Base-by-base conservation (phyloP, 2,888 invertebrate genomes). In the Pilophorus perplexus region DNA sequence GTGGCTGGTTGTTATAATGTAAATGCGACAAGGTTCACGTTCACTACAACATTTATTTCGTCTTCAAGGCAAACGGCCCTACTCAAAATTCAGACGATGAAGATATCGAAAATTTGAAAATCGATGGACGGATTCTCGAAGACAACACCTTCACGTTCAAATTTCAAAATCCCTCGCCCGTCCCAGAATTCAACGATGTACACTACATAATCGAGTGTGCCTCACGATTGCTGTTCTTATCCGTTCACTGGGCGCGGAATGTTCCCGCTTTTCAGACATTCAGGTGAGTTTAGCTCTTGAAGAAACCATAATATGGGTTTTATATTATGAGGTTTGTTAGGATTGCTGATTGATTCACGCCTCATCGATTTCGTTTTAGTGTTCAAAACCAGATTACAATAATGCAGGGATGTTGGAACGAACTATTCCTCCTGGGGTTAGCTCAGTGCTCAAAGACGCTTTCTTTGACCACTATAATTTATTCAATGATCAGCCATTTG, bases 161-260 rank as follows among this genome's bases (percentile, higher is more conserved):
- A 54, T 48, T 67, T 8, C 69, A 69, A 57, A 68, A 66, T 44
- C 85, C 87, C 12, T 84, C 85, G 22, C 85, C 91, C 4, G 87
- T 91, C 73, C 90, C 93, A 12, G 84, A 90, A n/a, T 92, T 90
- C 79, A 83, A 95, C 73, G 93, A 94, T 72, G 86, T 93, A 74
- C 95, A 96, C 80, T 95, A 92, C 74, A 90, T 93, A 57, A 97
- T 95, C 79, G 97, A 98, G 80, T 92, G 91, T 72, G 95, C 93
- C 22, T 93, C 96, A 1, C 80, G 97, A 54, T 83, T 98, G 64
- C 83, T 98, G 66, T 94, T 95, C 75, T 84, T 94, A 8, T 86
- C 89, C 12, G 88, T 95, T 66, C 89, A 95, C 74, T 97, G 96
- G 93, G 85, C 92, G 57, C 83, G 88, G 71, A 88, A 89, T 73